Evolutionary conservation across 2,888 invertebrate genomes (phyloP).

Genomic region (Lasiommata megera): DNA sequence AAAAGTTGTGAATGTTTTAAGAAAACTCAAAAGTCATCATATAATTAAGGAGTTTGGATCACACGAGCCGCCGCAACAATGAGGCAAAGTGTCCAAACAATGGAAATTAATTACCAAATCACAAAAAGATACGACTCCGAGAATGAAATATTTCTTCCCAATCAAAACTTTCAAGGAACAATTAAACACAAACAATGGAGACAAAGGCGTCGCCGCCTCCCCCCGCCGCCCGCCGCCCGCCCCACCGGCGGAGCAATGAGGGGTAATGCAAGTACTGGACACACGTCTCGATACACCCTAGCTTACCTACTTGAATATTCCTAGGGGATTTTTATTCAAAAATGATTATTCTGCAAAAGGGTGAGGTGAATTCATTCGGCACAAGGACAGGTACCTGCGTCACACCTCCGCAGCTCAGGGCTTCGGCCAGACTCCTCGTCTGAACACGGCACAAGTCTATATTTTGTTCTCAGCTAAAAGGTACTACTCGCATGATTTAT

Average conservation of each 20-base stretch:
- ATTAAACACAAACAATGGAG: slow-evolving; percentile 22
- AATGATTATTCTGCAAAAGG: slow-evolving; percentile 9
- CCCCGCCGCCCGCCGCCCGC: background rate
- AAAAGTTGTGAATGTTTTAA: no score
- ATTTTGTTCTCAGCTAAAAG: no score
- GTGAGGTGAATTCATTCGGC: background rate
- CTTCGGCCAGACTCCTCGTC: no score
- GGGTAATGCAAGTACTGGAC: background rate
- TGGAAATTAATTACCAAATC: background rate
- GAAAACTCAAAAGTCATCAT: no score
- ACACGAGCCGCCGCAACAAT: background rate
- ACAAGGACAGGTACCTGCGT: no score
- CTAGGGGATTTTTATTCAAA: background rate
- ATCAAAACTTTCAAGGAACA: slow-evolving; percentile 2
- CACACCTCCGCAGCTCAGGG: no score
- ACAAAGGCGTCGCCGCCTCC: slow-evolving; percentile 7
- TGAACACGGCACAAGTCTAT: no score
- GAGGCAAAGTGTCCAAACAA: background rate
- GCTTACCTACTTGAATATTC: background rate
- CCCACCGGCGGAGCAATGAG: background rate
- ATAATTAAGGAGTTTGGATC: no score
- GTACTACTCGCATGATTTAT: no score
- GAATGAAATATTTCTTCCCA: slow-evolving; percentile 4
- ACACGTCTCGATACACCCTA: slow-evolving; percentile 4
- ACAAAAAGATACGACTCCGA: background rate